Evolutionary conservation across 2,113 vertebrate genomes (phyloP).

Genomic region (Pomatostomus ruficeps): DNA sequence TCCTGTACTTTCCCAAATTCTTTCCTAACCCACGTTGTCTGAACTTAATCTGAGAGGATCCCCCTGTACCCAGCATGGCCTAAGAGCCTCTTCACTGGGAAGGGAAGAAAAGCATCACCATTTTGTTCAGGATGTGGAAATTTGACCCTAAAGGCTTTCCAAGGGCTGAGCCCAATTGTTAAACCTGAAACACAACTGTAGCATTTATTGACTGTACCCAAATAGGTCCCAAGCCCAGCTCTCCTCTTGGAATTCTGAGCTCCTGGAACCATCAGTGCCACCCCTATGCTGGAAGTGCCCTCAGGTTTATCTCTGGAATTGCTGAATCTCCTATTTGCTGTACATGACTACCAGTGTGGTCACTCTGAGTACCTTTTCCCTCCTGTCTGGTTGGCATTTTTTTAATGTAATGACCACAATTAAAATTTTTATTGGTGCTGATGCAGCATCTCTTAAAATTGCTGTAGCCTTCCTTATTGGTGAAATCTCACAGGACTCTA

Average conservation of each 20-base stretch:
- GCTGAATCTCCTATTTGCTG: not conserved
- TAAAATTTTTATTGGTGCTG: conserved; percentile 13
- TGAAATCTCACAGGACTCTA: not conserved
- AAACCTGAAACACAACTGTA: not conserved
- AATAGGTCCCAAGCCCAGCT: accelerated
- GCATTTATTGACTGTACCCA: not conserved
- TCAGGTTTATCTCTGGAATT: not conserved
- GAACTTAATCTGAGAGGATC: accelerated
- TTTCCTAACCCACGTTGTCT: accelerated
- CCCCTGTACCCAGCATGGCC: no score
- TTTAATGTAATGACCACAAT: not conserved
- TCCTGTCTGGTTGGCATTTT: not conserved
- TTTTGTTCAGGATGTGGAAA: not conserved
- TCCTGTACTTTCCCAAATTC: accelerated
- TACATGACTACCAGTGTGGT: not conserved
- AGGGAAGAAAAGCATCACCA: not conserved
- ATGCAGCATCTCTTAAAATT: not conserved
- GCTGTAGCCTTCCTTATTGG: not conserved
- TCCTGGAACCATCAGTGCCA: accelerated
- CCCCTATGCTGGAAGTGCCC: accelerated
- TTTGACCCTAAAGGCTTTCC: accelerated
- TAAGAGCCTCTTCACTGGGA: not conserved
- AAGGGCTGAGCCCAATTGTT: not conserved
- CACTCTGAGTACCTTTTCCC: not conserved
- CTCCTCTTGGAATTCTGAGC: not conserved